phyloP scores from a whole-genome alignment of 1,140 invertebrate species.

The Drosophila sechellia region DNA sequence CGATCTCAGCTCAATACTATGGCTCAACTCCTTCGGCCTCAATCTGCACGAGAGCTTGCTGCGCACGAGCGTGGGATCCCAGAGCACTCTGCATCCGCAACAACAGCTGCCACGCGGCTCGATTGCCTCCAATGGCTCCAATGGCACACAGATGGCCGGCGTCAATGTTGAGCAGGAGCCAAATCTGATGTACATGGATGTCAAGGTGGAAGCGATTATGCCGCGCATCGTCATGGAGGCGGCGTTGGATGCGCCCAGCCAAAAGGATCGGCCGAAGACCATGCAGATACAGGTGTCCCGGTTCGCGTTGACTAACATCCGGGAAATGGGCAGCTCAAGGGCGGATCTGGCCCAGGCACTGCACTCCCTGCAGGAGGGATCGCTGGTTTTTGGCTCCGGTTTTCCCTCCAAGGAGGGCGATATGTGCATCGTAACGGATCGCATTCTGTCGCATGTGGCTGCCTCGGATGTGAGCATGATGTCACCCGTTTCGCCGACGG shows the following conservation, averaged over 20 bases:
- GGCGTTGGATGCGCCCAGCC: slow-evolving; percentile 73
- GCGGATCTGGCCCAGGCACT: slow-evolving; percentile 90
- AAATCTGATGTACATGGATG: slow-evolving; percentile 91
- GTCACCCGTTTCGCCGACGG: slow-evolving; percentile 53
- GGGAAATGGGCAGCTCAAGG: slow-evolving; percentile 89
- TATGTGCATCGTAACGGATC: slow-evolving; percentile 89
- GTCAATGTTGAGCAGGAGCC: slow-evolving; percentile 78
- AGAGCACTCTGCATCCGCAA: slow-evolving; percentile 40
- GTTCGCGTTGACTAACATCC: slow-evolving; percentile 91
- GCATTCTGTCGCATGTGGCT: slow-evolving; percentile 90
- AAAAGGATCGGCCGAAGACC: slow-evolving; percentile 90
- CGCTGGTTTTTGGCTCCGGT: slow-evolving; percentile 89
- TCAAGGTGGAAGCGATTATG: slow-evolving; percentile 95
- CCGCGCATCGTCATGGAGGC: slow-evolving; percentile 87
- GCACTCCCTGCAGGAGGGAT: slow-evolving; percentile 89
- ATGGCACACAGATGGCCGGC: slow-evolving; percentile 74
- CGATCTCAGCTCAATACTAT: slow-evolving; percentile 93
- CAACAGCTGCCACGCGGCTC: slow-evolving; percentile 63
- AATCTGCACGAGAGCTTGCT: slow-evolving; percentile 92
- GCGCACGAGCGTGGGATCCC: slow-evolving; percentile 84
- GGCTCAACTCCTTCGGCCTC: slow-evolving; percentile 96
- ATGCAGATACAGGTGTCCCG: slow-evolving; percentile 92
- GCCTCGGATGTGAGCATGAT: slow-evolving; percentile 71
- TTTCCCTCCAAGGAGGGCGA: slow-evolving; percentile 90
- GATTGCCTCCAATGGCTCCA: slow-evolving; percentile 75